A percentile compares a stretch with the other conserved stretches of the same genome.
These are phyloP conservation scores for Scaptomyza caliginosa DNA, from an alignment of 2,888 invertebrate species.

Conservation along the genomic window DNA sequence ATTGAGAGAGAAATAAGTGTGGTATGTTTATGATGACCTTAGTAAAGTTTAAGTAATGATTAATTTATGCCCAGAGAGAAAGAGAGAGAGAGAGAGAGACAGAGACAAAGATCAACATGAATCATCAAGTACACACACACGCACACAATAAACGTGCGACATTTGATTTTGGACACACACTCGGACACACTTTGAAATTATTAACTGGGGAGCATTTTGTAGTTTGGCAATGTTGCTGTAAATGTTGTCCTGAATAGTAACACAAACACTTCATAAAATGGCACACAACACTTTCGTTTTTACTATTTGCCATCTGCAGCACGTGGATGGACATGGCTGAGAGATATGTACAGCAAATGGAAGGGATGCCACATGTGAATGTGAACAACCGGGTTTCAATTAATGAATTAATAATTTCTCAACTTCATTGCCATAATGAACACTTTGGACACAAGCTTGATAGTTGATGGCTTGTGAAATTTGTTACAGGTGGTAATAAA, in stretches of 20 bases:
- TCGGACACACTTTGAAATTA: slow-evolving; percentile 68
- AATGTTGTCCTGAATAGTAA: slow-evolving; percentile 55
- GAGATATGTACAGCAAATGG: slow-evolving; percentile 1
- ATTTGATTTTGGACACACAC: slow-evolving; percentile 72
- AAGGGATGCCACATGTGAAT: slow-evolving; percentile 20
- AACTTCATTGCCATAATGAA: slow-evolving; percentile 68
- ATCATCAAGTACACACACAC: slow-evolving; percentile 37
- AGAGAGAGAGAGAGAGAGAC: no score
- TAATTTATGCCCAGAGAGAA: slow-evolving; percentile 43
- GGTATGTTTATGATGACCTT: slow-evolving; percentile 43
- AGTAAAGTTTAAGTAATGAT: slow-evolving; percentile 41
- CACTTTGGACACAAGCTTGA: slow-evolving; percentile 42
- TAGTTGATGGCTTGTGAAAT: slow-evolving; percentile 5
- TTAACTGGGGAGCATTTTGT: slow-evolving; percentile 82
- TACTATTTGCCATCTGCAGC: slow-evolving; percentile 65
- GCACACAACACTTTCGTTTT: slow-evolving; percentile 73
- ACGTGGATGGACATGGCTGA: slow-evolving; percentile 46
- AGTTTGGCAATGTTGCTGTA: slow-evolving; percentile 60
- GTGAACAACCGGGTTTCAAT: slow-evolving; percentile 60
- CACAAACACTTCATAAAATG: slow-evolving; percentile 80
- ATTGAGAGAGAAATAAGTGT: slow-evolving; percentile 1
- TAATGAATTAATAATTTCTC: slow-evolving; percentile 79
- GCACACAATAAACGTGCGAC: slow-evolving; percentile 28
- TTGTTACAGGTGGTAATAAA: slow-evolving; percentile 19
- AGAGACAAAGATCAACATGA: slow-evolving; percentile 11